Conservation (phyloP, 2,797 vertebrate species). For the Anguilla obscura region DNA sequence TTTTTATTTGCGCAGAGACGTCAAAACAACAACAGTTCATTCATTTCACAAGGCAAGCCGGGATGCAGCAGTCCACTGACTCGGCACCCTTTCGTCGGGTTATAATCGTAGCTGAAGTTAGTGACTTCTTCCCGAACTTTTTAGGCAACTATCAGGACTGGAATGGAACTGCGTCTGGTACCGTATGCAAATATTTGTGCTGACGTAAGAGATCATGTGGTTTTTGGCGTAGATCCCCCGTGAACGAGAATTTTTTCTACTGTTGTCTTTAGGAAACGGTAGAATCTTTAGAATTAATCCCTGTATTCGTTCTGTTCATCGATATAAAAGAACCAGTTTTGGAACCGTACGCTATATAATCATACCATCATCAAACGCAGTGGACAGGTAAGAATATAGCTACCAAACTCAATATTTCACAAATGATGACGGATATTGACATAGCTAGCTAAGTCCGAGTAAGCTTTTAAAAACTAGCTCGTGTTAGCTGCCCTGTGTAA, state of each 20-base stretch:
- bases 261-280: constrained; percentile 68
- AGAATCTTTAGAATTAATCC: constrained; percentile 67
- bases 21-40: constrained; percentile 5
- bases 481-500: constrained; percentile 46
- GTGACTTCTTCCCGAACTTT: constrained; percentile 66
- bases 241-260: constrained; percentile 72
- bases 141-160: constrained; percentile 69
- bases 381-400: constrained; percentile 81
- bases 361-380: constrained; percentile 52
- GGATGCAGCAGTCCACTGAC: background rate
- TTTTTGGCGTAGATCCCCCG: constrained; percentile 87
- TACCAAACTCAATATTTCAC: constrained; percentile 50
- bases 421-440: constrained; percentile 37
- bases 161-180: constrained; percentile 79
- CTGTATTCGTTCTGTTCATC: constrained; percentile 42
- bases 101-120: constrained; percentile 38
- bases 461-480: constrained; percentile 35
- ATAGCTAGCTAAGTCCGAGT: constrained; percentile 29
- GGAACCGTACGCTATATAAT: constrained; percentile 62
- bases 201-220: constrained; percentile 95
- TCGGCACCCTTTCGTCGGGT: background rate
- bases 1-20: constrained; percentile 8
- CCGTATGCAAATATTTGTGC: constrained; percentile 90
- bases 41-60: constrained; percentile 4
- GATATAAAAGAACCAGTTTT: constrained; percentile 60